Evolutionary conservation across 2,113 vertebrate species (phyloP).

Genomic region (Tychaedon coryphoeus): DNA sequence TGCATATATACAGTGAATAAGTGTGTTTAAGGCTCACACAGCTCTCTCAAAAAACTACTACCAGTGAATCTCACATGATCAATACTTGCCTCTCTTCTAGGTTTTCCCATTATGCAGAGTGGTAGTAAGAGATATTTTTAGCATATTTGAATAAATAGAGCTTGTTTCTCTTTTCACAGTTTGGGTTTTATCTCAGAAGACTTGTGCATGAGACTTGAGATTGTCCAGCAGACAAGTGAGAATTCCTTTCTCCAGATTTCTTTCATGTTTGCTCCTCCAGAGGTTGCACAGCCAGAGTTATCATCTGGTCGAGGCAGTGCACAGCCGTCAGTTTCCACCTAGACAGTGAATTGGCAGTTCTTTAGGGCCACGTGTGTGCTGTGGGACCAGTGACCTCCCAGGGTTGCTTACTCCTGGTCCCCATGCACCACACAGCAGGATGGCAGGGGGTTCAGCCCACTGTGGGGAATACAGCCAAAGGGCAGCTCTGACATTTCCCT

Average conservation of each 20-base stretch:
- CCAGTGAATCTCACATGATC: neutral
- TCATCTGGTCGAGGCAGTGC: neutral
- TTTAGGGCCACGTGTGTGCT: neutral
- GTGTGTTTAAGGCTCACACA: neutral
- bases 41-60: neutral
- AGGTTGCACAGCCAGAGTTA: neutral
- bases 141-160: neutral
- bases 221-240: neutral
- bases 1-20: accelerated
- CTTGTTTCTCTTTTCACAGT: neutral
- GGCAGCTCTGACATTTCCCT: constrained; percentile 11
- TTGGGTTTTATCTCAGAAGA: neutral
- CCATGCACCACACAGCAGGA: accelerated
- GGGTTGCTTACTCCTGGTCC: neutral
- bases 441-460: neutral
- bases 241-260: neutral
- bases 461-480: neutral
- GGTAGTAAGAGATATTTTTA: neutral
- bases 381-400: accelerated
- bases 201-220: neutral
- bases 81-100: neutral
- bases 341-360: neutral
- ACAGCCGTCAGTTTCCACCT: neutral
- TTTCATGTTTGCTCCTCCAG: neutral
- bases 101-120: neutral